Conservation (phyloP, 2,113 vertebrate species). For the Actenoides lindsayi region DNA sequence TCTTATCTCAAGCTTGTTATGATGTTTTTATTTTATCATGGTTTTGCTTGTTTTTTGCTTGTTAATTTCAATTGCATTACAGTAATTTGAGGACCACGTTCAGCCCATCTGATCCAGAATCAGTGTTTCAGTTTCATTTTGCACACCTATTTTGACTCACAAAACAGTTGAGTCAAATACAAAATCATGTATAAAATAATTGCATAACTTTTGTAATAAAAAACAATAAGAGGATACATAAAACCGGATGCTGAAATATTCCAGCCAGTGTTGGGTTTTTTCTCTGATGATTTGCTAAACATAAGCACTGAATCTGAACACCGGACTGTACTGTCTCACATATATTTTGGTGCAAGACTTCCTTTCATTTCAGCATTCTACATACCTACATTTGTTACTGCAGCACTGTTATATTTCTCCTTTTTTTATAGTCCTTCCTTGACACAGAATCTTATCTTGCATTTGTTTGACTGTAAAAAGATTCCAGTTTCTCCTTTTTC, state of each 20-base stretch:
- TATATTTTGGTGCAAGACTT: neutral
- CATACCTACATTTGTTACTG: neutral
- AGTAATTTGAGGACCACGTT: neutral
- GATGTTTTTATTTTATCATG: too few relatives aligned
- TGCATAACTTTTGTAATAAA: neutral
- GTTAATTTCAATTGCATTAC: neutral
- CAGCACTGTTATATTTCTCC: neutral
- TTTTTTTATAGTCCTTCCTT: neutral
- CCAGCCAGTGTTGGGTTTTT: neutral
- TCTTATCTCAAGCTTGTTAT: neutral
- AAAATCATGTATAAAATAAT: neutral
- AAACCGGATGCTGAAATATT: neutral
- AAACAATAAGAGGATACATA: neutral
- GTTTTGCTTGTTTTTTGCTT: neutral
- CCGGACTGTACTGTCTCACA: neutral
- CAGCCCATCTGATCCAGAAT: neutral
- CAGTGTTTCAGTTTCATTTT: neutral
- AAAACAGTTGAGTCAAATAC: neutral
- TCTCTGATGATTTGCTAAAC: neutral
- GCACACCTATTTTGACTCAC: neutral
- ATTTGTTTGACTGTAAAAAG: neutral
- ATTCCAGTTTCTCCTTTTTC: neutral
- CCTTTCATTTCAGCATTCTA: neutral
- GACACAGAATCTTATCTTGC: neutral
- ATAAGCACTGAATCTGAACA: neutral